These are phyloP conservation scores for Halocaridina rubra DNA, from an alignment of 2,888 invertebrate genomes.

Conservation along the genomic window DNA sequence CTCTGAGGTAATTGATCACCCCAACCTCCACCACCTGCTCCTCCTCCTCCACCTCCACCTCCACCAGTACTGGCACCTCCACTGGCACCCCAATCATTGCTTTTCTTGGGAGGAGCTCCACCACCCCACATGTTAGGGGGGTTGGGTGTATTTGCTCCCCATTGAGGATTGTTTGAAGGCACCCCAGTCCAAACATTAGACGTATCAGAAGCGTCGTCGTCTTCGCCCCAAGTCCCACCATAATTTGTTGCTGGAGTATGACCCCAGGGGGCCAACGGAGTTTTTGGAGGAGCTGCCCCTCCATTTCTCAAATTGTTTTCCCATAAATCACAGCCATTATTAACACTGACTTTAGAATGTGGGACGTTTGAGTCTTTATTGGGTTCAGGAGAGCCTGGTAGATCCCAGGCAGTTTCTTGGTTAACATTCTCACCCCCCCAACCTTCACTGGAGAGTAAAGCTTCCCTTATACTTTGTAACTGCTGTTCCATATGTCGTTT, in stretches of 20 bases:
- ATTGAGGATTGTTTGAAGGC: conserved; percentile 67
- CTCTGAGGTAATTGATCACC: conserved; percentile 66
- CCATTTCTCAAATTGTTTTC: conserved; percentile 78
- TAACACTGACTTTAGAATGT: conserved; percentile 55
- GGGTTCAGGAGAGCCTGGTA: conserved; percentile 89
- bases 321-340: conserved; percentile 67
- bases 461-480: conserved; percentile 90
- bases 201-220: conserved; percentile 85
- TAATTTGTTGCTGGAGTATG: conserved; percentile 90
- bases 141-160: conserved; percentile 48
- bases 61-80: conserved; percentile 67
- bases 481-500: conserved; percentile 73
- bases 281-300: conserved; percentile 83
- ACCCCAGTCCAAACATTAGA: conserved; percentile 90
- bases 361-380: conserved; percentile 52
- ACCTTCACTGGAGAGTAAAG: conserved; percentile 81
- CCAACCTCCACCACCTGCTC: conserved; percentile 51
- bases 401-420: conserved; percentile 94
- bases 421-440: conserved; percentile 96
- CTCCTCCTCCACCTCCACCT: conserved; percentile 60
- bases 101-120: conserved; percentile 70
- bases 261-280: conserved; percentile 88
- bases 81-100: conserved; percentile 73
- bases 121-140: conserved; percentile 69
- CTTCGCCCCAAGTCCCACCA: conserved; percentile 95